These are phyloP conservation scores for Monochamus saltuarius DNA, from an alignment of 1,140 invertebrate species.

Conservation along the genomic window DNA sequence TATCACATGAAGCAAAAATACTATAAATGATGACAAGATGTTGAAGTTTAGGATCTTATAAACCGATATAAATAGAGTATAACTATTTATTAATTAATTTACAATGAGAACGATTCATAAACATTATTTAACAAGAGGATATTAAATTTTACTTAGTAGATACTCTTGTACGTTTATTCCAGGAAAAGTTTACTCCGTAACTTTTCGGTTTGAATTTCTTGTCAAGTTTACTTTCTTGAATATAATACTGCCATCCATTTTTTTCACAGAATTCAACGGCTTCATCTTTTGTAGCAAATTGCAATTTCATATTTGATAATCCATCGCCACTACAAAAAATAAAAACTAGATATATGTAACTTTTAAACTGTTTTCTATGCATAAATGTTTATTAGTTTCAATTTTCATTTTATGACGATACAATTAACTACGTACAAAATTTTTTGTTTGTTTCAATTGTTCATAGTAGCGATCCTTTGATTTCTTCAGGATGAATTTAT, in stretches of 20 bases:
- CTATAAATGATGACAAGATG: too few relatives aligned
- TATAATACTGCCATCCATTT: conserved; percentile 89
- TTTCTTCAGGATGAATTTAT: not conserved
- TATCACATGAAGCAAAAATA: too few relatives aligned
- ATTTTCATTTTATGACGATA: too few relatives aligned
- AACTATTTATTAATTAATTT: too few relatives aligned
- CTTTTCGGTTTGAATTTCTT: conserved; percentile 80
- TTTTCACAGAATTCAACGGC: conserved; percentile 92
- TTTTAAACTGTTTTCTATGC: too few relatives aligned
- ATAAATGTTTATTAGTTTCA: too few relatives aligned
- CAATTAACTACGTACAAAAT: conserved; percentile 4
- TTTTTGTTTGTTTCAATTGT: not conserved
- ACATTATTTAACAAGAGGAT: not conserved
- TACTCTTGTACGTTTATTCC: conserved; percentile 92
- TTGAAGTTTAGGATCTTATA: too few relatives aligned
- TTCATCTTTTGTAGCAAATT: conserved; percentile 80
- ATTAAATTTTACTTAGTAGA: conserved; percentile 81
- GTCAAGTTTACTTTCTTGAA: conserved; percentile 70
- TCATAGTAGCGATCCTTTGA: too few relatives aligned
- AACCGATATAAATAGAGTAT: too few relatives aligned
- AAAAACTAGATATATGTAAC: too few relatives aligned
- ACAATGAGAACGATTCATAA: not conserved
- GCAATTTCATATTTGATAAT: conserved; percentile 85
- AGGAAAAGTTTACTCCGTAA: conserved; percentile 93
- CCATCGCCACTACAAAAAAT: conserved; percentile 82